These are phyloP conservation scores for Alouatta palliata DNA, from an alignment of 2,113 vertebrate species.

Conservation along the genomic window DNA sequence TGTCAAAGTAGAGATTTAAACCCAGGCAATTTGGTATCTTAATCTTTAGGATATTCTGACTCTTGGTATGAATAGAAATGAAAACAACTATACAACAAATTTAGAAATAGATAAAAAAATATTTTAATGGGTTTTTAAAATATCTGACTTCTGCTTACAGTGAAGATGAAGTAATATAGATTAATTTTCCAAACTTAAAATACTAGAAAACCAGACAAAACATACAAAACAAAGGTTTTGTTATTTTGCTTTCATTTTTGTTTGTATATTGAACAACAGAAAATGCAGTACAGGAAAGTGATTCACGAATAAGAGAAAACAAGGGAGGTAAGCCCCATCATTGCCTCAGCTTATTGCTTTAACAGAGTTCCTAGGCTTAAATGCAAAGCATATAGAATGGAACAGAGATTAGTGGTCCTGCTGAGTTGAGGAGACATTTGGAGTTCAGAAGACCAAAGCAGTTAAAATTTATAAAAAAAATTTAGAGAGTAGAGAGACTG, in stretches of 20 bases:
- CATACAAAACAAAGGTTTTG: not conserved
- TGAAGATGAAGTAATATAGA: not conserved
- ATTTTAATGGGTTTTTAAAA: not conserved
- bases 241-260: not conserved
- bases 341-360: not conserved
- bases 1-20: not conserved
- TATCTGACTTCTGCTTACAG: not conserved
- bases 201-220: not conserved
- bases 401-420: not conserved
- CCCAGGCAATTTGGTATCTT: not conserved
- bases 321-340: not conserved
- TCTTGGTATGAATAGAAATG: not conserved
- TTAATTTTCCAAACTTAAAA: not conserved
- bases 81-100: not conserved
- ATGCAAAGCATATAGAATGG: accelerated
- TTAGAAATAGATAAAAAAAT: not conserved
- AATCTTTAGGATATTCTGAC: not conserved
- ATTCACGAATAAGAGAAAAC: not conserved
- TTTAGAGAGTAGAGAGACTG: not conserved
- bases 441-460: not conserved
- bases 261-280: not conserved
- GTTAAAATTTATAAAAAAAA: not conserved
- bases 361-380: not conserved
- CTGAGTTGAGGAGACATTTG: not conserved
- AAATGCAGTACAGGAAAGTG: not conserved